These are phyloP conservation scores for Acrobasis suavella DNA, from an alignment of 2,888 invertebrate genomes.

Conservation along the genomic window DNA sequence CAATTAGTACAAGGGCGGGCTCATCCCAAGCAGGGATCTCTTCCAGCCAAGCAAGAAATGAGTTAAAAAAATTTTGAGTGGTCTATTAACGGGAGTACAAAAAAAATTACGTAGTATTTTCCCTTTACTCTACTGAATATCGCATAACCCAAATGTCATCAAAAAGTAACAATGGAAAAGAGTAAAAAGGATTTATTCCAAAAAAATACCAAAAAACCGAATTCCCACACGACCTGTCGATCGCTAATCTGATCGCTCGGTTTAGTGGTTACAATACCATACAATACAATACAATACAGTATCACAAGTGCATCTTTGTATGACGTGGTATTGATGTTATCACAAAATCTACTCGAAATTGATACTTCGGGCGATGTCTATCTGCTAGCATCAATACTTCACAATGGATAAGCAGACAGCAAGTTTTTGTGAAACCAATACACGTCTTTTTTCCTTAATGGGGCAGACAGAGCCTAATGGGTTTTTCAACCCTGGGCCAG, in stretches of 20 bases:
- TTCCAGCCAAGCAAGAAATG: no score
- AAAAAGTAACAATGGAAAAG: not conserved
- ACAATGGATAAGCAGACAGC: not conserved
- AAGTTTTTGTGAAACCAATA: no score
- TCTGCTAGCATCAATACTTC: not conserved
- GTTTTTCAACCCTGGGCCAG: no score
- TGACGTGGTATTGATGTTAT: slow-evolving; percentile 13
- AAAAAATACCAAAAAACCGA: not conserved
- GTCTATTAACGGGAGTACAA: no score
- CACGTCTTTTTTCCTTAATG: no score
- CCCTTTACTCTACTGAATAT: not conserved
- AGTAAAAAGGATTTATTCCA: not conserved
- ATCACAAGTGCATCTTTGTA: slow-evolving; percentile 18
- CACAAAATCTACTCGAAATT: slow-evolving; percentile 18
- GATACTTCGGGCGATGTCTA: slow-evolving; percentile 6
- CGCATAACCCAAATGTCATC: not conserved
- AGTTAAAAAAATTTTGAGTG: no score
- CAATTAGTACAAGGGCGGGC: no score
- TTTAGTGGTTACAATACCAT: slow-evolving; percentile 13
- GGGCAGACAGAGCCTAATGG: no score
- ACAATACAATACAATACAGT: slow-evolving; percentile 13
- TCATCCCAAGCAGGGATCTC: no score
- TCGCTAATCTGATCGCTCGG: slow-evolving; percentile 12
- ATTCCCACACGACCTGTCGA: slow-evolving; percentile 9
- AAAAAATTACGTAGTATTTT: no score